Base-by-base conservation (phyloP, 2,888 invertebrate species). In the Exephanes ischioxanthus region DNA sequence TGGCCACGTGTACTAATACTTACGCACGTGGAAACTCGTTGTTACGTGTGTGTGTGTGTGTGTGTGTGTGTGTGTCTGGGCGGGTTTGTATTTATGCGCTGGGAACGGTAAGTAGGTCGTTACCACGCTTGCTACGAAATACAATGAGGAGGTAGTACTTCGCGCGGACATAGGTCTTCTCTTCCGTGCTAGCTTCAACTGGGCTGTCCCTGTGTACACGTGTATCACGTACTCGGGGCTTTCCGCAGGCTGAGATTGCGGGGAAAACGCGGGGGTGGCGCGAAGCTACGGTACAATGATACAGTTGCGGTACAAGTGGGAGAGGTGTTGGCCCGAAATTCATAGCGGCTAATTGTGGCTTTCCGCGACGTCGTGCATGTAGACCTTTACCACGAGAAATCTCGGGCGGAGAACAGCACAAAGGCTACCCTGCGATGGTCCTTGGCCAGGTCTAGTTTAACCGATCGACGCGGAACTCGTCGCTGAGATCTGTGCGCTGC, bases 311-410 rank as follows among this genome's bases (percentile, higher is more conserved):
- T 63, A 33, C 30, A 48, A 48, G 45, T 16, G 19, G 19, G 51
- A 11, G 70, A 77, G 84, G 84, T 81, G 84, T 84, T 72, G 48
- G 77, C 58, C 67, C 80, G 58, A 84, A 80, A 84, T 80, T 71
- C 80, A 84, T 72, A 71, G 66, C 80, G 76, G 80, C 76, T 84
- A 84, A 80, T 84, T 84, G 80, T 67, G 84, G 84, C 71, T 76
- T 81, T 81, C 72, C 72, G 58, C 71, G 30, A 58, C 55, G 77
- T 48, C 67, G 41, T 68, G 30, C 48, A 61, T 22, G 26, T 55
- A 41, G 4, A 14, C 19, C 63, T 70, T 22, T 16, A n/a, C 37
- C 41, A 19, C 53, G 22, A 55, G 22, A 7, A 75, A 76, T 80
- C 80, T 72, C 68, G 76, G 71, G 80, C 0, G 45, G 45, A 48